A percentile compares a stretch with the other conserved stretches of the same genome.
These are phyloP conservation scores for Arge pagana DNA, from an alignment of 2,888 invertebrate genomes.

Conservation along the genomic window DNA sequence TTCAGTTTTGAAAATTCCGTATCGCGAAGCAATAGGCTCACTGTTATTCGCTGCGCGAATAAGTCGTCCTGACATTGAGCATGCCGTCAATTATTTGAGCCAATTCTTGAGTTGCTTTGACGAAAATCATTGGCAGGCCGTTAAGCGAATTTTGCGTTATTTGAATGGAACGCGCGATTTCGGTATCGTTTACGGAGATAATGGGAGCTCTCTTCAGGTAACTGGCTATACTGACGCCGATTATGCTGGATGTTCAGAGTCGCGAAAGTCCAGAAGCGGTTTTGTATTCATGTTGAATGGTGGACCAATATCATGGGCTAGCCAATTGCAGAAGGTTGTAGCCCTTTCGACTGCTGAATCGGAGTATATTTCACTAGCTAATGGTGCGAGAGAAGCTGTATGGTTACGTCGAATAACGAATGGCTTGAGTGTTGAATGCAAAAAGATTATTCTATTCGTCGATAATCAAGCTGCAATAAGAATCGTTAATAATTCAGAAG, in stretches of 20 bases:
- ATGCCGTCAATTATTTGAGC: not conserved
- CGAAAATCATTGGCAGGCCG: conserved; percentile 21
- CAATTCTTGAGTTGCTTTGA: not conserved
- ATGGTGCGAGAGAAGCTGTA: conserved; percentile 1
- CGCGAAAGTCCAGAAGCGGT: conserved; percentile 29
- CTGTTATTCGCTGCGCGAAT: not conserved
- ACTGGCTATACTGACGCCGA: conserved; percentile 31
- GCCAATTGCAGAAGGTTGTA: conserved; percentile 27
- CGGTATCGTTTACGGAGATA: conserved; percentile 27
- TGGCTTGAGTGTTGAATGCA: not conserved
- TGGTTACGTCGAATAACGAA: conserved; percentile 13
- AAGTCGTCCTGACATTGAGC: not conserved
- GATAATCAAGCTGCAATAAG: conserved; percentile 15
- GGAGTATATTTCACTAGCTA: conserved; percentile 25
- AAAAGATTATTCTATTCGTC: not conserved
- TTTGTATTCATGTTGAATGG: conserved; percentile 28
- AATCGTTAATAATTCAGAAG: conserved; percentile 13
- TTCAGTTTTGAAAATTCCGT: not conserved
- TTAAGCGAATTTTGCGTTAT: conserved; percentile 33
- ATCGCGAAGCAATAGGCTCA: conserved; percentile 4
- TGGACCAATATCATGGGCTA: conserved; percentile 30
- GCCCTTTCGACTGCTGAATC: conserved; percentile 31
- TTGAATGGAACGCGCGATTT: conserved; percentile 30
- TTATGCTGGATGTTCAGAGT: conserved; percentile 25
- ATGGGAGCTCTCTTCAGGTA: conserved; percentile 2